Percentiles rank a stretch among this genome's conserved stretches.
Conservation (phyloP, 2,797 vertebrate genomes). For the Podarcis lilfordi region DNA sequence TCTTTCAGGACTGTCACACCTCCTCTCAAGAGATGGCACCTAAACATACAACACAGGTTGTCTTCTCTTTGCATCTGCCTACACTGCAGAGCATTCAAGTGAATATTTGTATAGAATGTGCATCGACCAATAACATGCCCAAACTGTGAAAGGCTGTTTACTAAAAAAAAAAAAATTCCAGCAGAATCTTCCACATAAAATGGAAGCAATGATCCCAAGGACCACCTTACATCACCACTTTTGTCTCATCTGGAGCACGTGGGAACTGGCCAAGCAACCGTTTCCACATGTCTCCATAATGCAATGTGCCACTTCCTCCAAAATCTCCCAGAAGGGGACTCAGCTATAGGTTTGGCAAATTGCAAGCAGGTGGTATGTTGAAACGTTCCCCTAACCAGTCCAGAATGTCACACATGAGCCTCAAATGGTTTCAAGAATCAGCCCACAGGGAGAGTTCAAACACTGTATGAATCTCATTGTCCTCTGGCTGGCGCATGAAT, state of each 20-base stretch:
- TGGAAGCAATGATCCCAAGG: neutral
- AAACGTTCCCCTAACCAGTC: neutral
- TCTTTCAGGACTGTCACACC: neutral
- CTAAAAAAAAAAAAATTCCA: neutral
- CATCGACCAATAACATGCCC: neutral
- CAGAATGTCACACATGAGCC: neutral
- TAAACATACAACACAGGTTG: neutral
- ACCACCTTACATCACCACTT: neutral
- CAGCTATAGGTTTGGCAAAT: neutral
- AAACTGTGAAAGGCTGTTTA: neutral
- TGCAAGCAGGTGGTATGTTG: neutral
- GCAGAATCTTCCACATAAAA: neutral
- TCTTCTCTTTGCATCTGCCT: neutral
- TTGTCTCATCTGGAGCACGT: neutral
- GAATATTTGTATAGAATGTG: too few relatives aligned
- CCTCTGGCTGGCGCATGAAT: neutral
- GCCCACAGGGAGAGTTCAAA: neutral
- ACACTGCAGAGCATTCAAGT: neutral
- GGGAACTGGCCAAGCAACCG: neutral
- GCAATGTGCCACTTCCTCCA: slow-evolving; percentile 6
- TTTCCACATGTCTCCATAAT: neutral
- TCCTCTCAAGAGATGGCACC: neutral
- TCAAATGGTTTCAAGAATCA: neutral
- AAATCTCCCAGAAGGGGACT: neutral
- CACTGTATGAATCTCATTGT: neutral